Percentiles rank a stretch among this genome's conserved stretches.
These are phyloP conservation scores for Seira ritae DNA, from an alignment of 2,888 invertebrate species.

Conservation along the genomic window DNA sequence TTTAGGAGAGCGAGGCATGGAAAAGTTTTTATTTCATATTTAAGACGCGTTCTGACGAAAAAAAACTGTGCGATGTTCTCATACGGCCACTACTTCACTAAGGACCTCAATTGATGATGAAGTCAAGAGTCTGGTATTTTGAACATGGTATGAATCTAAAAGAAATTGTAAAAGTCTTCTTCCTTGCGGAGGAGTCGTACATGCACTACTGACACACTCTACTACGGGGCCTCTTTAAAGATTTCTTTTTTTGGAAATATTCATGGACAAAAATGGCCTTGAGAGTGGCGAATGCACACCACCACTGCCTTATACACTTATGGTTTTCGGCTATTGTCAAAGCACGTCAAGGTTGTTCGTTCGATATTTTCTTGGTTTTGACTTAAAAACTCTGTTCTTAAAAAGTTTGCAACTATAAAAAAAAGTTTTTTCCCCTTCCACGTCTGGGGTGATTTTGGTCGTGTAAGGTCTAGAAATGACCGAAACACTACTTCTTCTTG, in stretches of 20 bases:
- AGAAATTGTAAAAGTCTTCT: background rate
- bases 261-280: background rate
- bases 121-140: conserved; percentile 1
- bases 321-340: conserved; percentile 9
- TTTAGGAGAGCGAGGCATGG: no score
- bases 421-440: conserved; percentile 3
- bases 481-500: no score
- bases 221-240: background rate
- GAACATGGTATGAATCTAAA: background rate
- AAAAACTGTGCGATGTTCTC: no score
- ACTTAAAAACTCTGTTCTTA: background rate
- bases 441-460: background rate
- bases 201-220: background rate
- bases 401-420: conserved; percentile 1
- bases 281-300: background rate
- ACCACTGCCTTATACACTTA: background rate
- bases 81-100: no score
- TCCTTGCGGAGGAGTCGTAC: background rate
- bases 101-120: no score
- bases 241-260: background rate
- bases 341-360: background rate
- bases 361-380: background rate
- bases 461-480: background rate
- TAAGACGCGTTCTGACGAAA: no score
- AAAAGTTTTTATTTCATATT: no score